Evolutionary conservation across 2,888 invertebrate species (phyloP).

Genomic region (Cantharis rustica): DNA sequence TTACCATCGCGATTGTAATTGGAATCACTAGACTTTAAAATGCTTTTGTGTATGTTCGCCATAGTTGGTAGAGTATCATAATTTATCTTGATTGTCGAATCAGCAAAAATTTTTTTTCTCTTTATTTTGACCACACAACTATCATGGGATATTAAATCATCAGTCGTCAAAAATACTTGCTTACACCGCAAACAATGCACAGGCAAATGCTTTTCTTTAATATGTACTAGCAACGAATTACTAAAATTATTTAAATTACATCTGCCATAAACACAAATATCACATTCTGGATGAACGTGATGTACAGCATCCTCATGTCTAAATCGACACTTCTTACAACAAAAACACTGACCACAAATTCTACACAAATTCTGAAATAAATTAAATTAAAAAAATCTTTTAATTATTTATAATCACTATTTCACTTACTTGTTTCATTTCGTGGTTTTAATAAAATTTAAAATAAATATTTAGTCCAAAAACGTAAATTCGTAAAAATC

Average conservation of each 20-base stretch:
- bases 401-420: no score
- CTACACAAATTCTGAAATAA: conserved; percentile 47
- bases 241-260: conserved; percentile 33
- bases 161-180: conserved; percentile 37
- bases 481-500: no score
- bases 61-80: conserved; percentile 36
- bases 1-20: not conserved
- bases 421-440: no score
- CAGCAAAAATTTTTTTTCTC: conserved; percentile 23
- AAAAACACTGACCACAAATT: conserved; percentile 45
- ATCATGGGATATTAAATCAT: conserved; percentile 40
- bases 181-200: conserved; percentile 47
- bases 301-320: conserved; percentile 45
- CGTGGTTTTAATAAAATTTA: no score
- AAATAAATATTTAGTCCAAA: no score
- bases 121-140: conserved; percentile 32
- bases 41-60: conserved; percentile 21
- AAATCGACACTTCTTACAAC: conserved; percentile 47
- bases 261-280: conserved; percentile 47
- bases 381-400: not conserved
- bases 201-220: conserved; percentile 44
- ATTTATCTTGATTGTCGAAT: conserved; percentile 1
- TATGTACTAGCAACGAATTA: conserved; percentile 39
- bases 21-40: conserved; percentile 14
- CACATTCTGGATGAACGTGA: conserved; percentile 43